Base-by-base conservation (phyloP, 2,888 invertebrate genomes). In the Anodontia alba region DNA sequence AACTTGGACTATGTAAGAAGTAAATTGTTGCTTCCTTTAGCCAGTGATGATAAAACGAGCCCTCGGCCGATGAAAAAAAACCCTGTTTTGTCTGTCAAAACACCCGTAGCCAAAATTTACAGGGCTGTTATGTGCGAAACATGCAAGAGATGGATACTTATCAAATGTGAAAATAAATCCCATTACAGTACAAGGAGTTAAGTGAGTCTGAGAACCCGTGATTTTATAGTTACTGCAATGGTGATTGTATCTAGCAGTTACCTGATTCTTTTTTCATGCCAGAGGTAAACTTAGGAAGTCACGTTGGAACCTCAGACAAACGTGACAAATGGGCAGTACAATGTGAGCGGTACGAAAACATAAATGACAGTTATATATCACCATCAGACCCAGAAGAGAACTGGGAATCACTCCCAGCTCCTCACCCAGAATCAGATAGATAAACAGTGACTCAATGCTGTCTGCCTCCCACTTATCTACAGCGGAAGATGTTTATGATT, bases 291-390 rank as follows among this genome's bases (percentile, higher is more conserved):
- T n/a, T n/a, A n/a, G n/a, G n/a, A n/a, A n/a, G n/a, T n/a, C n/a
- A n/a, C n/a, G n/a, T n/a, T n/a, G n/a, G n/a, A n/a, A n/a, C n/a
- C n/a, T n/a, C n/a, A n/a, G n/a, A n/a, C n/a, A n/a, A n/a, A n/a
- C n/a, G 29, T 10, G 15, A 17, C 5, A 57, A 57, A 57, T 29
- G 20, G 51, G 20, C 5, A n/a, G 5, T 51, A 57, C 26, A 57
- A 7, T 57, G 57, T 57, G 57, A 57, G 23, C 57, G 57, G 20
- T 57, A 29, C 20, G 57, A 57, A 67, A 33, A 67, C 36, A 67
- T 67, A 67, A 67, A 67, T 36, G 67, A 67, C 20, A 67, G 67
- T 67, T 67, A n/a, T 38, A 29, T 67, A 8, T 36, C 15, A 33
- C 12, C 33, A 33, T n/a, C 33, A n/a, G 67, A 67, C 23, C n/a